Conservation (phyloP, 2,888 invertebrate species). For the Drosophila conformis region DNA sequence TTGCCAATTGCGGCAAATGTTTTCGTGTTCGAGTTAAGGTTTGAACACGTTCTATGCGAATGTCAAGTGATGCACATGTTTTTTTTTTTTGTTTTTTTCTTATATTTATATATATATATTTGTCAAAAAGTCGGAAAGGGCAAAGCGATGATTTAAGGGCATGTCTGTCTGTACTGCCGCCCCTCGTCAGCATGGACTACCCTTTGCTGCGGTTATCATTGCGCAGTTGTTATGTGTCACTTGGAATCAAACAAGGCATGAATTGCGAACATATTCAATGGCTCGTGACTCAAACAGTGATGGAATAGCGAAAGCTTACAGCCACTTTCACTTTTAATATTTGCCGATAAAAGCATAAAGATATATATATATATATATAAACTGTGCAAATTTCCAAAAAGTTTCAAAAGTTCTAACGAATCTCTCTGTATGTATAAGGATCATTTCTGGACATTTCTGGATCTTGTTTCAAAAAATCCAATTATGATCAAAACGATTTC, state of each 20-base stretch:
- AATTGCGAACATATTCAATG: conserved; percentile 13
- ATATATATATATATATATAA: neutral
- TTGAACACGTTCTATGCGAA: conserved; percentile 25
- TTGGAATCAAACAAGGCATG: conserved; percentile 9
- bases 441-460: too few relatives aligned
- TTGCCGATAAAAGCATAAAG: neutral
- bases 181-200: neutral
- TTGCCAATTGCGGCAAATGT: conserved; percentile 38
- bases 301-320: neutral
- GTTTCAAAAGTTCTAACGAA: neutral
- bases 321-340: neutral
- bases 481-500: neutral
- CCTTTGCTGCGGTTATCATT: conserved; percentile 1
- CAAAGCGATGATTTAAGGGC: conserved; percentile 50
- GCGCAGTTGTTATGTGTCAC: conserved; percentile 12
- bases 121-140: conserved; percentile 48
- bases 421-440: neutral
- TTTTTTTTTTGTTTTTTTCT: neutral
- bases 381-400: too few relatives aligned
- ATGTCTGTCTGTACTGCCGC: conserved; percentile 11
- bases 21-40: conserved; percentile 4
- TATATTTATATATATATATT: neutral
- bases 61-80: conserved; percentile 41
- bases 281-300: neutral
- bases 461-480: neutral